phyloP scores from a whole-genome alignment of 35 echinoderm and acorn worm species.

The Nesometra sesokonis region DNA sequence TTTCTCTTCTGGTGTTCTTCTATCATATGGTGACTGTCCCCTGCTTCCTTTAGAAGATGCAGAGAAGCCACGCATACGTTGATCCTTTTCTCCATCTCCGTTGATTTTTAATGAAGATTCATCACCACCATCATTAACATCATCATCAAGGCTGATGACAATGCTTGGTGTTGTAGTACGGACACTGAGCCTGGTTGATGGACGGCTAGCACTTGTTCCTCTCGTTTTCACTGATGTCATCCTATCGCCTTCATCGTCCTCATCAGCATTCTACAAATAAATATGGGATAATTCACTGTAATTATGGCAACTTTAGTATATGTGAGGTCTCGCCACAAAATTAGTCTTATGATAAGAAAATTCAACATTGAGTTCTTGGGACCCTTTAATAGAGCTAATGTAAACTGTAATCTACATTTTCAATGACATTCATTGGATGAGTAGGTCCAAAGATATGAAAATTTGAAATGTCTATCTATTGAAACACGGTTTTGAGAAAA shows the following conservation, averaged over 20 bases:
- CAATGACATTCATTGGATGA: no score
- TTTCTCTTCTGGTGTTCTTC: slow-evolving; percentile 70
- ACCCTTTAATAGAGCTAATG: no score
- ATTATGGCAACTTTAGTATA: no score
- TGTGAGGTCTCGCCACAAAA: no score
- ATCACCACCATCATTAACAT: background rate
- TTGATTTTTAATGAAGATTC: slow-evolving; percentile 5
- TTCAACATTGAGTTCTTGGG: no score
- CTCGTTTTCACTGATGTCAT: background rate
- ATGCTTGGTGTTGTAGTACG: slow-evolving; percentile 40
- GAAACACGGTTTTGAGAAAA: no score
- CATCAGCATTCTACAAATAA: background rate
- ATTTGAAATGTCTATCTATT: no score
- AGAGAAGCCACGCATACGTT: background rate
- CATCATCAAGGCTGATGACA: slow-evolving; percentile 46
- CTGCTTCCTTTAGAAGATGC: background rate
- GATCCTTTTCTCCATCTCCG: slow-evolving; percentile 1
- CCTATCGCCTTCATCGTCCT: background rate
- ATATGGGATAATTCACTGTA: no score
- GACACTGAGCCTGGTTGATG: slow-evolving; percentile 46
- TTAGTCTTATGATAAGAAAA: no score
- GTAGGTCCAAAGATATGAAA: no score
- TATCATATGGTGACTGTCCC: background rate
- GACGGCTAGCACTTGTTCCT: slow-evolving; percentile 7
- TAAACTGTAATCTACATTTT: no score